phyloP scores from a whole-genome alignment of 2,113 vertebrate genomes.

The Octodon degus region DNA sequence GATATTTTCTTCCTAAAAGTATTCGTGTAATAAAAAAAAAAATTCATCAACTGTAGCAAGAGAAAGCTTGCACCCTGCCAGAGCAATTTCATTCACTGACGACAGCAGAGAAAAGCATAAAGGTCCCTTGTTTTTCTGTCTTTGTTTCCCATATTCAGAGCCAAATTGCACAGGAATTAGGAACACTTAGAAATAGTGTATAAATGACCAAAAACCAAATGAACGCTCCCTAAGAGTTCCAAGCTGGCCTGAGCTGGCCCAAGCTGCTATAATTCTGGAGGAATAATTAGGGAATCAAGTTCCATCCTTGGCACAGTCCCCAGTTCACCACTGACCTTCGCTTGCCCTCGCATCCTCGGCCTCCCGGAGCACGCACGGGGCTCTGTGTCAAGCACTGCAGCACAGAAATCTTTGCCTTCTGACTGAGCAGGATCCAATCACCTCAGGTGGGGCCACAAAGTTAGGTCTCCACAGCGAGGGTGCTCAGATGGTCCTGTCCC shows the following conservation, averaged over 20 bases:
- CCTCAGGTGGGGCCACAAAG: neutral
- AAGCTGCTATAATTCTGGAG: slow-evolving; percentile 20
- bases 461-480: neutral
- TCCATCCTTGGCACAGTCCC: neutral
- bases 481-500: neutral
- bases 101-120: neutral
- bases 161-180: slow-evolving; percentile 47
- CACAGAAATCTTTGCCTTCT: neutral
- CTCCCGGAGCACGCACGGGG: neutral
- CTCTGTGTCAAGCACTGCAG: neutral
- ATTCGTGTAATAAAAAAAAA: neutral
- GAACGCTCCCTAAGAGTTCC: slow-evolving; percentile 23
- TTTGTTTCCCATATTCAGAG: slow-evolving; percentile 41
- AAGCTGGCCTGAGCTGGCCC: neutral
- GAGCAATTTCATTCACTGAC: slow-evolving; percentile 30
- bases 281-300: neutral
- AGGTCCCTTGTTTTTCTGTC: slow-evolving; percentile 1
- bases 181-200: slow-evolving; percentile 50
- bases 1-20: slow-evolving; percentile 25
- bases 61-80: neutral
- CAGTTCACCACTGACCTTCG: neutral
- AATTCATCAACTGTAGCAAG: neutral
- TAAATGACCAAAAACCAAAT: slow-evolving; percentile 50
- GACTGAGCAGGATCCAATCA: neutral
- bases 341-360: neutral